Evolutionary conservation across 1,140 invertebrate species (phyloP), one percentile per base, ranked within the genome.

Genomic region (Drosophila rhopaloa): DNA sequence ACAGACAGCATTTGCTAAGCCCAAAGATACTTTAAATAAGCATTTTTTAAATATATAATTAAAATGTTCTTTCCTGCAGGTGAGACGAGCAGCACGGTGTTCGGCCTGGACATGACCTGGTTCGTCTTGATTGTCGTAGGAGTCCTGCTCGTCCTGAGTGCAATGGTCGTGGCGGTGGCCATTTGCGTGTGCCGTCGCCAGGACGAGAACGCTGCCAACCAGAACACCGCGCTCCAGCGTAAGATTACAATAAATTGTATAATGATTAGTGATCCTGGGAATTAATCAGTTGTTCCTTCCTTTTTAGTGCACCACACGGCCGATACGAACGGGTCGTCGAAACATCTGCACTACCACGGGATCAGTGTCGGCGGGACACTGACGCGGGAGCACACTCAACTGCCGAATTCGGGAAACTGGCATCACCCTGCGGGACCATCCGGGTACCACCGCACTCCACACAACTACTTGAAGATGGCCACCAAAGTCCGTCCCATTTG

Each of bases 401-500:
- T 92, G 90, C 91, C 93, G 60, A 76, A 93, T 83, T 95, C 96
- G 96, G 96, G 96, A 97, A 97, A 97, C 96, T 97, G 96, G 96
- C 95, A 95, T 95, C 96, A 95, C 96, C 96, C 96, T 97, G 96
- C 95, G 96, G 96, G 96, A 96, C 96, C 94, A 94, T 94, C 94
- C 94, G 95, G 95, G 96, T 94, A 94, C 94, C 93, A 93, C 93
- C 93, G 94, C 93, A 92, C 90, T 86, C 91, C 85, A 92, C 91
- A 81, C 91, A 92, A 83, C 56, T 92, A 89, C 83, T 88, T 91
- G 91, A 92, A 92, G 91, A 92, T 92, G 91, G 89, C 91, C 91
- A 92, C 89, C 90, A 92, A 92, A 92, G 91, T 92, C 91, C 91
- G 91, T 92, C 91, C 91, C 91, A 92, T 92, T 91, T 92, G 89